Percentiles rank a stretch among this genome's conserved stretches.
Evolutionary conservation across 2,888 invertebrate genomes (phyloP).

Genomic region (Cotesia congregata): DNA sequence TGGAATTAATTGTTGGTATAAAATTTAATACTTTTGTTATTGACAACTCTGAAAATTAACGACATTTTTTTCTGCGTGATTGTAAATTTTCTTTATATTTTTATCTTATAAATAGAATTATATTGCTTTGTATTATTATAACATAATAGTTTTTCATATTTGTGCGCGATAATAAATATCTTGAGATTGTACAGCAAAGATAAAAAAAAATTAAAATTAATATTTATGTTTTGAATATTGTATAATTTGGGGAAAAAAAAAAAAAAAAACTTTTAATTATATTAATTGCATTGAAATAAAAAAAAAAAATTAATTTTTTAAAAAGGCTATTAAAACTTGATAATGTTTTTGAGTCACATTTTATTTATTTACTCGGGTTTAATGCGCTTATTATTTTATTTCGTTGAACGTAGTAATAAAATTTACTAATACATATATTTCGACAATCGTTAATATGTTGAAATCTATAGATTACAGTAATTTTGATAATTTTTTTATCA

Average conservation of each 20-base stretch:
- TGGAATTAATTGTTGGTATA: neutral
- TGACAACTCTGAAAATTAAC: neutral
- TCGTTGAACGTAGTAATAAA: neutral
- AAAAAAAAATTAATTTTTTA: neutral
- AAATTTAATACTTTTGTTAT: neutral
- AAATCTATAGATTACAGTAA: neutral
- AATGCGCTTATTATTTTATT: neutral
- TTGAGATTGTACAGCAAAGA: neutral
- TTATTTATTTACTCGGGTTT: neutral
- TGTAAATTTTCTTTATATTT: neutral
- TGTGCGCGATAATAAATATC: neutral
- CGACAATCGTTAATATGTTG: neutral
- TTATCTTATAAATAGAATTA: neutral
- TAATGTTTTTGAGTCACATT: neutral
- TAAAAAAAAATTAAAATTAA: neutral
- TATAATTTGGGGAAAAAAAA: too few relatives aligned
- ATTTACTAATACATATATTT: neutral
- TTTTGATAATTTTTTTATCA: neutral
- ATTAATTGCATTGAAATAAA: neutral
- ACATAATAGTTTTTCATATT: neutral
- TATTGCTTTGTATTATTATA: neutral
- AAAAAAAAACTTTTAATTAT: too few relatives aligned
- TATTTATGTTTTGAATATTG: too few relatives aligned
- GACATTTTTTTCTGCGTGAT: neutral
- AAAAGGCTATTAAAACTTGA: neutral